Base-by-base conservation (phyloP, 1,140 invertebrate genomes). In the Bilobella aurantiaca region DNA sequence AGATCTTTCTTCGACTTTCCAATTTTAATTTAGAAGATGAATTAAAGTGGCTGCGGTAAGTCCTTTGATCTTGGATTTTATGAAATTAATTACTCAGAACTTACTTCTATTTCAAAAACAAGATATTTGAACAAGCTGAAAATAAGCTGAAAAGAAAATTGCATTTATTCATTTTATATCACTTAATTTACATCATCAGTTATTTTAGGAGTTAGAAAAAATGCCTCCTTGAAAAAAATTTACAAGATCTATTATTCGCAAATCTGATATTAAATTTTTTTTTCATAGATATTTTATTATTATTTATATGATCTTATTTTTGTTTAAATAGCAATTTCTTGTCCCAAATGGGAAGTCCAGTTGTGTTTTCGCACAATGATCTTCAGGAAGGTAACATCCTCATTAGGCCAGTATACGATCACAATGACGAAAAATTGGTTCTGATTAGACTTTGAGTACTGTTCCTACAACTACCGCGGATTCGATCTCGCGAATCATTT, bases 401-500 rank as follows among this genome's bases (percentile, higher is more conserved):
- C 2, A 66, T 78, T 32, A 73, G 71, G 16, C 64, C 65, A 32
- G 63, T 64, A 12, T 66, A 63, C 25, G 69, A 74, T 16, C 46
- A 64, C 23, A 63, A 67, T 14, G 65, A 71, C 28, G 73, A 76
- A 27, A 74, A 75, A 62, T 75, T 92, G 30, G 86, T 88, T 16
- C 81, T 93, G 28, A 92, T n/a, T 93, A 74, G 93, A 96, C 76
- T 96, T 91, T 77, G 93, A 96, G 78, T 96, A 95, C 75, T 92
- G 91, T 76, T 89, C 90, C 0, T 95, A 95, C 77, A 95, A 94
- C 76, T 91, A 93, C 76, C 79, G 94, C 67, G 92, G 88, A 0
- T 98, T 94, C 80, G 95, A 98, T 78, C 80, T 98, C 63, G 95
- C 92, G 1, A 98, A 98, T 79, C 94, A 98, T 75, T 96, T 97